Evolutionary conservation across 2,888 invertebrate genomes (phyloP).

Genomic region (Limulus polyphemus): DNA sequence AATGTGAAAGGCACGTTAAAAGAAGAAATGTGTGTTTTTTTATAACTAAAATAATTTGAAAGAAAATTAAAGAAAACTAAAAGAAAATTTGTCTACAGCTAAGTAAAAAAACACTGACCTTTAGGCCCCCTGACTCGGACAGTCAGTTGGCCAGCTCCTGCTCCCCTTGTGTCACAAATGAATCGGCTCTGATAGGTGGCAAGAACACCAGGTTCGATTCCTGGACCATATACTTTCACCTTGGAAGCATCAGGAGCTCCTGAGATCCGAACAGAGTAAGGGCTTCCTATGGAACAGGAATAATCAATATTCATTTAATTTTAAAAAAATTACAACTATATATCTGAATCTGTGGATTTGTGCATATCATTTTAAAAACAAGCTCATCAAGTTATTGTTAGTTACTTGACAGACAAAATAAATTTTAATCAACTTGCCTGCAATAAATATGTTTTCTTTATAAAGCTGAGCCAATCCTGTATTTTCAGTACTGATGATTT

Average conservation of each 20-base stretch:
- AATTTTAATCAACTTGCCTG: too few species aligned
- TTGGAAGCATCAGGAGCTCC: constrained; percentile 95
- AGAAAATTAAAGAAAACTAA: too few species aligned
- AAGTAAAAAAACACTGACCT: constrained; percentile 40
- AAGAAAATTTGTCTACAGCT: background rate
- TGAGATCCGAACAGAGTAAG: constrained; percentile 78
- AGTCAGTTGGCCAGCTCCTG: constrained; percentile 95
- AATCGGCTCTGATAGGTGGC: constrained; percentile 96
- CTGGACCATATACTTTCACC: constrained; percentile 96
- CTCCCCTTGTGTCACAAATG: constrained; percentile 95
- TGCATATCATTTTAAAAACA: too few species aligned
- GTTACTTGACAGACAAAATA: too few species aligned
- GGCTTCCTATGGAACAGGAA: constrained; percentile 55
- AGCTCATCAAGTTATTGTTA: too few species aligned
- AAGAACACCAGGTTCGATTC: constrained; percentile 93
- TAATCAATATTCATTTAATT: constrained; percentile 2
- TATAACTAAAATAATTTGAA: too few species aligned
- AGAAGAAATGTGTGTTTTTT: too few species aligned
- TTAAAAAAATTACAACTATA: background rate
- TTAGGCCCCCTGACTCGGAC: constrained; percentile 96
- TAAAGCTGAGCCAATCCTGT: too few species aligned
- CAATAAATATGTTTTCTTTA: too few species aligned
- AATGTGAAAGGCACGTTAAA: too few species aligned
- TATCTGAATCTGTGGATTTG: too few species aligned
- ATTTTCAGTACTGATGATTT: too few species aligned